Conservation (phyloP, 2,888 invertebrate species). For the Chromoteleia sp. region DNA sequence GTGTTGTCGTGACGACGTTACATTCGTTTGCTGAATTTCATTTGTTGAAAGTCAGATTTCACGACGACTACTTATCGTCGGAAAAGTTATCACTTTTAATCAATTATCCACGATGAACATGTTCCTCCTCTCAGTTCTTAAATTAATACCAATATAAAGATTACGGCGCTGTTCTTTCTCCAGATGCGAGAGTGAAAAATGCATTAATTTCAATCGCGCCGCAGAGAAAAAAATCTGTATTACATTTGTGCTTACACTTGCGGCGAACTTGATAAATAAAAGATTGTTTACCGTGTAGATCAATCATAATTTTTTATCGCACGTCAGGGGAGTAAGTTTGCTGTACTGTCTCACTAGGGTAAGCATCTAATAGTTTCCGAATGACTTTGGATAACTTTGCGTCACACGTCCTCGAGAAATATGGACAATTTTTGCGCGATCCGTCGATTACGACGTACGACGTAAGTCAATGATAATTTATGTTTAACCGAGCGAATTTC, state of each 20-base stretch:
- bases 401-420: constrained; percentile 1
- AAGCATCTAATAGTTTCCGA: constrained; percentile 52
- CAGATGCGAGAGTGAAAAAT: not conserved
- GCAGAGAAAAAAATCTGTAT: constrained; percentile 25
- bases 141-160: no score
- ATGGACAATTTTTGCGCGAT: constrained; percentile 6
- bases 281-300: constrained; percentile 33
- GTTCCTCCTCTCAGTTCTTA: no score
- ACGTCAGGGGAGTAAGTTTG: constrained; percentile 27
- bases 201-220: constrained; percentile 24
- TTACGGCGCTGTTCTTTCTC: no score
- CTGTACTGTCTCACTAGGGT: constrained; percentile 14
- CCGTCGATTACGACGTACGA: no score
- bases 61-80: no score
- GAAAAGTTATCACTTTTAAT: no score
- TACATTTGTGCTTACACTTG: constrained; percentile 17
- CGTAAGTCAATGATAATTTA: no score
- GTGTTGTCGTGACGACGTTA: no score
- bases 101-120: no score
- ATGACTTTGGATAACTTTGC: constrained; percentile 40
- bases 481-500: not conserved
- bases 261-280: constrained; percentile 39
- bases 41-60: no score
- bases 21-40: no score
- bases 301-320: constrained; percentile 47